Evolutionary conservation across 2,797 vertebrate species (phyloP).

Genomic region (Lindbergichthys nudifrons): DNA sequence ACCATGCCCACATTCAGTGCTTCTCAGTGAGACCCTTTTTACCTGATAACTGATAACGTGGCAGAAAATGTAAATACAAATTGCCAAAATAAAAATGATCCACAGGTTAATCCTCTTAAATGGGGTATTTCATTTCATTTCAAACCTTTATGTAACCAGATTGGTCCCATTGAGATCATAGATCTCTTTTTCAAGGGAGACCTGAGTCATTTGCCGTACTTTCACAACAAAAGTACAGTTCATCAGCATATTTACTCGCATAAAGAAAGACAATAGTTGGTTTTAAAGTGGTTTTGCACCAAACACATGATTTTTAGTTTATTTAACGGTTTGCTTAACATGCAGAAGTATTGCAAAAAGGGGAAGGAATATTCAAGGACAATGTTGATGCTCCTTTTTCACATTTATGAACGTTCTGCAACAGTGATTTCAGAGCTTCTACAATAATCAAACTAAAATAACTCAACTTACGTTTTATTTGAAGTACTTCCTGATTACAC

Average conservation of each 20-base stretch:
- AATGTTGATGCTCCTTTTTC: too few relatives aligned
- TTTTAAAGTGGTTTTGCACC: not conserved
- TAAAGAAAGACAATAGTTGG: not conserved
- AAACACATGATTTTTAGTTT: not conserved
- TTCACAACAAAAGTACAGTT: not conserved
- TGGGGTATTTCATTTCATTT: too few relatives aligned
- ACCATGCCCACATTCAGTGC: not conserved
- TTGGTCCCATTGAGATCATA: too few relatives aligned
- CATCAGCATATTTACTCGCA: constrained; percentile 2
- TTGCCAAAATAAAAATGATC: not conserved
- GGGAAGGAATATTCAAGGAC: too few relatives aligned
- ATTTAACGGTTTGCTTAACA: not conserved
- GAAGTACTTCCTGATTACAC: not conserved
- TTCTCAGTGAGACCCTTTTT: not conserved
- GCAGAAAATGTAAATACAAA: not conserved
- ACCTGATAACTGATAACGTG: not conserved
- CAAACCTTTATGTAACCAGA: too few relatives aligned
- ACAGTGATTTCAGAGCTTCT: not conserved
- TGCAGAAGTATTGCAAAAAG: too few relatives aligned
- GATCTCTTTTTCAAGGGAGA: too few relatives aligned
- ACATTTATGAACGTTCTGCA: not conserved
- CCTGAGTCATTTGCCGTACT: not conserved
- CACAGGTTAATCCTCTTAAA: not conserved
- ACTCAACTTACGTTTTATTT: constrained; percentile 2
- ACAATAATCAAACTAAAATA: not conserved